A percentile compares a stretch with the other conserved stretches of the same genome.
These are phyloP conservation scores for Polydrusus pterygomalis DNA, from an alignment of 2,888 invertebrate species.

Conservation along the genomic window DNA sequence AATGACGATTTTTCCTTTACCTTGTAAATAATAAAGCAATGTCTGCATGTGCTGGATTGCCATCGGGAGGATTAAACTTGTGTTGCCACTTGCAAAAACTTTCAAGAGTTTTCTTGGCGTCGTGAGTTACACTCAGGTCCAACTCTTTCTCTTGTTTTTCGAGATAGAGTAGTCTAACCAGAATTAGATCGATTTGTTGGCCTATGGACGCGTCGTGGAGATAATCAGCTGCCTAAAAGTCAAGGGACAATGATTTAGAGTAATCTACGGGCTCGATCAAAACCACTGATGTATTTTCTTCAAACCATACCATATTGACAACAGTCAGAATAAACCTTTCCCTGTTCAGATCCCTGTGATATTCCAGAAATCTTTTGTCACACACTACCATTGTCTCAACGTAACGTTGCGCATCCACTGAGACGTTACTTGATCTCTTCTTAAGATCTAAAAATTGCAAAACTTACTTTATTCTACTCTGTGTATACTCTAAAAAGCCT, in stretches of 20 bases:
- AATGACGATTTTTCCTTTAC: too few species aligned
- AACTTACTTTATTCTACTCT: too few species aligned
- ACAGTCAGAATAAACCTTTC: slow-evolving; percentile 38
- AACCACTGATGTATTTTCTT: too few species aligned
- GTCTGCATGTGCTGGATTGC: slow-evolving; percentile 32
- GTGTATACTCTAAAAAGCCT: too few species aligned
- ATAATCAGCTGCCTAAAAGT: slow-evolving; percentile 38
- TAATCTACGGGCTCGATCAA: too few species aligned
- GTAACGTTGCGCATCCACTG: slow-evolving; percentile 22
- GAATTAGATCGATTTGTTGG: slow-evolving; percentile 32
- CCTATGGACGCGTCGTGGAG: slow-evolving; percentile 34
- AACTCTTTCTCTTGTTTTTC: slow-evolving; percentile 46
- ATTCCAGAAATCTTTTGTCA: slow-evolving; percentile 41
- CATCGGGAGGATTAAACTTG: slow-evolving; percentile 42
- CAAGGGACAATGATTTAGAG: neutral
- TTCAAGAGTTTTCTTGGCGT: slow-evolving; percentile 30
- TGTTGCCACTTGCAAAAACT: slow-evolving; percentile 46
- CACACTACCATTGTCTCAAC: slow-evolving; percentile 43
- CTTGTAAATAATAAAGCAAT: slow-evolving; percentile 34
- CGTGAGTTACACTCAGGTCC: slow-evolving; percentile 30
- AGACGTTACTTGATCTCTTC: slow-evolving; percentile 2
- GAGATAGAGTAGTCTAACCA: slow-evolving; percentile 38
- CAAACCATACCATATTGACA: slow-evolving; percentile 33
- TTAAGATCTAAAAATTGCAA: slow-evolving; percentile 8
- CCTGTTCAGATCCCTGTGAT: slow-evolving; percentile 31